Evolutionary conservation across 2,888 invertebrate species (phyloP).

Genomic region (Sturmia bella): DNA sequence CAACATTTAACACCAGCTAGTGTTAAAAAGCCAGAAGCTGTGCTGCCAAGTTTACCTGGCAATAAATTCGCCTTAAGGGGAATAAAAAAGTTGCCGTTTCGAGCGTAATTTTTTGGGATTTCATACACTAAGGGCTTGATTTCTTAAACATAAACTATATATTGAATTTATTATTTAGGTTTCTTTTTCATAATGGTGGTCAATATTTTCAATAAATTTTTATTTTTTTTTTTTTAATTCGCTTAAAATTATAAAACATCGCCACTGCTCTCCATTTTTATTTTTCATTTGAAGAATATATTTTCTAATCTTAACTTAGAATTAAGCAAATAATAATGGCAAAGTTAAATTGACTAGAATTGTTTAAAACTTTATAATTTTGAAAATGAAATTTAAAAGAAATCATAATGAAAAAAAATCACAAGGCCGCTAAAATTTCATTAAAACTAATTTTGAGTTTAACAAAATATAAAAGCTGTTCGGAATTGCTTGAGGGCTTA

Average conservation of each 20-base stretch:
- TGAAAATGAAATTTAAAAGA: conserved; percentile 27
- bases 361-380: conserved; percentile 5
- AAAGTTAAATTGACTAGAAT: conserved; percentile 69
- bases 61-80: too few relatives aligned
- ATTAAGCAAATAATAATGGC: background rate
- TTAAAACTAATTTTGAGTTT: conserved; percentile 66
- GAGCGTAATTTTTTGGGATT: too few relatives aligned
- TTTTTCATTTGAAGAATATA: background rate
- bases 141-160: too few relatives aligned
- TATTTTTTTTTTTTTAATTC: background rate
- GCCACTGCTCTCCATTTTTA: conserved; percentile 1
- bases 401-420: conserved; percentile 48
- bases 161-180: too few relatives aligned
- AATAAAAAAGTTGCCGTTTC: too few relatives aligned
- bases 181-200: background rate
- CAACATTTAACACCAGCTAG: too few relatives aligned
- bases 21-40: too few relatives aligned
- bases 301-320: background rate
- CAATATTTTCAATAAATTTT: background rate
- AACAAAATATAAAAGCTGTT: conserved; percentile 10
- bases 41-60: too few relatives aligned
- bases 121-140: too few relatives aligned
- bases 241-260: conserved; percentile 44
- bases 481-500: too few relatives aligned
- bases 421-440: conserved; percentile 70